Evolutionary conservation across 1,140 invertebrate genomes (phyloP), one percentile per base, ranked within the genome.

Genomic region (Hypsibius dujardini): DNA sequence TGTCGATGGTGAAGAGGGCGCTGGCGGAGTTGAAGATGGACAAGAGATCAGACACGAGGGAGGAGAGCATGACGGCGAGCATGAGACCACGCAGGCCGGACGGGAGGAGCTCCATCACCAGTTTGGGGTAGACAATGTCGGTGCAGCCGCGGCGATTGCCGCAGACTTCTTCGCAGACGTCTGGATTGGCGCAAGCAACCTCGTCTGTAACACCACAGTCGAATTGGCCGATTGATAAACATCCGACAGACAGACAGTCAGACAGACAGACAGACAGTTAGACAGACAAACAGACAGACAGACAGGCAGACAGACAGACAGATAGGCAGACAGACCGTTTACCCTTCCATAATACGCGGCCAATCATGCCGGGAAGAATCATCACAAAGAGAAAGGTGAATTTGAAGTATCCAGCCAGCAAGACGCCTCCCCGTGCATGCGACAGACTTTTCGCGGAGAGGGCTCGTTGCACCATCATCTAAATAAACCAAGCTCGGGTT

Each of bases 291-390:
- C 50, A 56, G 7, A 7, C n/a, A n/a, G 7, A 56, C 50, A 56
- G 50, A 56, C 7, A 12, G 50, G 50, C 7, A 56, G 50, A 56
- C 7, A n/a, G 7, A 56, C 7, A 56, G n/a, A 12, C 7, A 56
- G 50, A 56, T 56, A 56, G n/a, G 7, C 50, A 7, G n/a, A 56
- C 7, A 12, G 7, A 56, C n/a, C 12, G 59, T 71, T 75, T 76
- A 81, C 80, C 74, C 74, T 77, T 75, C 69, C 77, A 81, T 0
- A 84, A 76, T 59, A 84, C 80, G 56, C 84, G 76, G 1, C 83
- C 77, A 28, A 83, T 82, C 84, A 85, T 85, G 50, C 84, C 84
- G 14, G 84, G 84, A 72, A 84, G 81, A 2, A 84, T 82, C 56
- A 85, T 80, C 0, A 85, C 75, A 75, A 79, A 85, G 67, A 85